These are phyloP conservation scores for Lasiurus cinereus DNA, from an alignment of 2,113 vertebrate species.

Conservation along the genomic window DNA sequence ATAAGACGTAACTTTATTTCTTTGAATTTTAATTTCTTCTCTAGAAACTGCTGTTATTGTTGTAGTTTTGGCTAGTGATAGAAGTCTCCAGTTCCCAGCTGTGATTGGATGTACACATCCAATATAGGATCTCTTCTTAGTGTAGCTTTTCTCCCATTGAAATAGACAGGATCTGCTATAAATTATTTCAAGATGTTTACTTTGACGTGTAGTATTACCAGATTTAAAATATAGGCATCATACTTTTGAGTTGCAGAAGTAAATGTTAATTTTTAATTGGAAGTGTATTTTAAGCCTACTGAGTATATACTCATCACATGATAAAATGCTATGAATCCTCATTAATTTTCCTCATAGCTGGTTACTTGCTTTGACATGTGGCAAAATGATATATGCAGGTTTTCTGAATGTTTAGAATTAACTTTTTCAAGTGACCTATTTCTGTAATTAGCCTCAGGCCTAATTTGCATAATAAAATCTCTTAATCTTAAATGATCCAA, in stretches of 20 bases:
- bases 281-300: slow-evolving; percentile 59
- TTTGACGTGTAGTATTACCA: not conserved
- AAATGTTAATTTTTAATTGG: slow-evolving; percentile 27
- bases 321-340: slow-evolving; percentile 51
- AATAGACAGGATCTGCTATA: not conserved
- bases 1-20: not conserved
- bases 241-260: slow-evolving; percentile 16
- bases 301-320: slow-evolving; percentile 43
- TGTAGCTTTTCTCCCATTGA: not conserved
- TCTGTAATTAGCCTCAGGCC: slow-evolving; percentile 80
- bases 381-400: slow-evolving; percentile 74
- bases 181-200: not conserved
- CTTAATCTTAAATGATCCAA: slow-evolving; percentile 74
- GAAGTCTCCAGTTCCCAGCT: not conserved
- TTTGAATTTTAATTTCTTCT: slow-evolving; percentile 36
- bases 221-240: slow-evolving; percentile 43
- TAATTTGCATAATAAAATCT: slow-evolving; percentile 71
- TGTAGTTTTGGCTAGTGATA: not conserved
- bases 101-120: accelerated
- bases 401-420: slow-evolving; percentile 80
- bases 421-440: slow-evolving; percentile 82
- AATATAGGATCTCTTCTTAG: not conserved
- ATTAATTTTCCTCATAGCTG: slow-evolving; percentile 73
- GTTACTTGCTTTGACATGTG: slow-evolving; percentile 82
- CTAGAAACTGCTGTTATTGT: not conserved